A percentile compares a stretch with the other conserved stretches of the same genome.
Conservation (phyloP, 2,113 vertebrate species). For the Trogon melanurus region DNA sequence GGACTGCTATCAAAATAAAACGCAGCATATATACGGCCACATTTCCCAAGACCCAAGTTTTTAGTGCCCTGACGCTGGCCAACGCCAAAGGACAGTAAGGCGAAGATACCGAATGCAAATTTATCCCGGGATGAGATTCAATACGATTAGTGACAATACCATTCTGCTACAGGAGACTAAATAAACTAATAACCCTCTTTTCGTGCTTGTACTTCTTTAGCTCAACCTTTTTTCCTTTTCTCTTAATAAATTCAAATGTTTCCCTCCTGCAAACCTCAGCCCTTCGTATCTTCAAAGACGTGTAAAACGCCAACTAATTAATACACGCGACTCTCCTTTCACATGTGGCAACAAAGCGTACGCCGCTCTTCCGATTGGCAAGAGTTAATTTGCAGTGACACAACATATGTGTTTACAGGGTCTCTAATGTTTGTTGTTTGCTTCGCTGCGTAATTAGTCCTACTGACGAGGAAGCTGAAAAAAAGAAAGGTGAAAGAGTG, state of each 20-base stretch:
- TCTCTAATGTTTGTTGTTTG: constrained; percentile 45
- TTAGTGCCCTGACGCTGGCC: background rate
- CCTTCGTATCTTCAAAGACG: constrained; percentile 38
- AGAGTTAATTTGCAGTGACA: constrained; percentile 71
- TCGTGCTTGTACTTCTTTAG: background rate
- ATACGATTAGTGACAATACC: background rate
- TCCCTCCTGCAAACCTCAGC: background rate
- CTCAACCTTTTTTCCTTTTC: constrained; percentile 7
- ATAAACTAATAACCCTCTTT: background rate
- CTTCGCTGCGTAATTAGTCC: constrained; percentile 52
- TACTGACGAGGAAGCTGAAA: constrained; percentile 44
- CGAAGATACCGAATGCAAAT: background rate
- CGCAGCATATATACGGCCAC: background rate
- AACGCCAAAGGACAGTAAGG: background rate
- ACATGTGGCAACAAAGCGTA: constrained; percentile 61
- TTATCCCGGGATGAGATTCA: background rate
- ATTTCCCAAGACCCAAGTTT: background rate
- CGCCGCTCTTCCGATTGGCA: constrained; percentile 52
- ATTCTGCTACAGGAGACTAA: background rate
- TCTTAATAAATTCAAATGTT: constrained; percentile 41
- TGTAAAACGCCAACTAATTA: constrained; percentile 54
- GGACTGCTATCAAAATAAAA: background rate
- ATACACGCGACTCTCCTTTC: constrained; percentile 60
- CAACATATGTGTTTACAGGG: constrained; percentile 63
- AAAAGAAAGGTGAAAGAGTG: background rate